Base-by-base conservation (phyloP, 2,797 vertebrate genomes). In the Bradypodion ventrale region DNA sequence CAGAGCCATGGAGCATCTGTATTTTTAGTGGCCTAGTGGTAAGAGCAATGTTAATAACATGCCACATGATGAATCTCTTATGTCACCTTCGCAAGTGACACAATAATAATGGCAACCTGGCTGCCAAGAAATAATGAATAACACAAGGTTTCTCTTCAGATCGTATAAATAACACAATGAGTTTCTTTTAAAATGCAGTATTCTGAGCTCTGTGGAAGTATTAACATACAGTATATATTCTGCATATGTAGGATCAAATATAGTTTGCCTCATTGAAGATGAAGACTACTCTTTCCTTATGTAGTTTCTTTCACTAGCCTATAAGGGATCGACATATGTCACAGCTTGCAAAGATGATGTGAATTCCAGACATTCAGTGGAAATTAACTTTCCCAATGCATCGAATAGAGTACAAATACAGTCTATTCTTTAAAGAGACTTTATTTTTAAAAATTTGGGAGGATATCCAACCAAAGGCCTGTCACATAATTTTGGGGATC, bases 381-480 rank as follows among this genome's bases (percentile, higher is more conserved):
- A 83, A 80, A 76, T 83, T 52, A 80, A 59, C 35, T 59, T 70
- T 46, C 25, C 32, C 10, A 49, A 52, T 42, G 12, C 62, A 79
- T 77, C 82, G 44, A 76, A 32, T 63, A 78, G 56, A 25, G 49
- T 84, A 29, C 37, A 76, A 80, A 69, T 63, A 75, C 37, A 79
- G 75, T n/a, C n/a, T n/a, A n/a, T n/a, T n/a, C n/a, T n/a, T n/a
- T n/a, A n/a, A 70, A 70, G 40, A 49, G 29, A 59, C 79, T 65
- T 69, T 70, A 32, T 63, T 7, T 12, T 29, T 44, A 27, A 60
- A 75, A 73, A 87, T 29, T 56, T 5, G 19, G 21, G 52, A 56
- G 52, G 69, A 74, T 73, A 68, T 37, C 37, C 32, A 79, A n/a
- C 49, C 70, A 73, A 77, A 40, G 29, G 21, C 44, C 44, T 80